A percentile compares a stretch with the other conserved stretches of the same genome.
Evolutionary conservation across 2,888 invertebrate genomes (phyloP).

Genomic region (Noctua fimbriata): DNA sequence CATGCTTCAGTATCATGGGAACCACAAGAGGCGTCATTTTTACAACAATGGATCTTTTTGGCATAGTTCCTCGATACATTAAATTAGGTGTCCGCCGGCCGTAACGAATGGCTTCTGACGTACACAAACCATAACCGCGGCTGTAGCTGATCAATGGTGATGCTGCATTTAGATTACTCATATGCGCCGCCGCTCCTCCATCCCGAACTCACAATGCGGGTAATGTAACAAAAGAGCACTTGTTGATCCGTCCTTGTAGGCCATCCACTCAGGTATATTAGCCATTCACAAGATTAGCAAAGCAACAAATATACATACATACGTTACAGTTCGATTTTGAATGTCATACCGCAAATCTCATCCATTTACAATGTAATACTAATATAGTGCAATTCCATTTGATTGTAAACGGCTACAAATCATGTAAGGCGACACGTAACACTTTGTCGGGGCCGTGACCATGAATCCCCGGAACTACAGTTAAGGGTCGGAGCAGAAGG

Average conservation of each 20-base stretch:
- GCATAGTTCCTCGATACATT: slow-evolving; percentile 84
- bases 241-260: slow-evolving; percentile 64
- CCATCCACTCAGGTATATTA: slow-evolving; percentile 54
- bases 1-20: slow-evolving; percentile 71
- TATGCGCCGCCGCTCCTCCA: slow-evolving; percentile 73
- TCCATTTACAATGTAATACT: slow-evolving; percentile 13
- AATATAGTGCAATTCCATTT: slow-evolving; percentile 11
- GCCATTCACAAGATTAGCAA: slow-evolving; percentile 53
- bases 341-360: slow-evolving; percentile 21
- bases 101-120: slow-evolving; percentile 76
- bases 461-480: slow-evolving; percentile 72
- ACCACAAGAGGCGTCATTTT: slow-evolving; percentile 69
- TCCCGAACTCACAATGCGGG: slow-evolving; percentile 64
- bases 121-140: slow-evolving; percentile 62
- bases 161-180: slow-evolving; percentile 71
- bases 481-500: slow-evolving; percentile 72
- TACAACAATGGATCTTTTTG: slow-evolving; percentile 78
- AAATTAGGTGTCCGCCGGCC: slow-evolving; percentile 74
- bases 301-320: slow-evolving; percentile 26
- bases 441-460: slow-evolving; percentile 64
- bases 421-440: slow-evolving; percentile 28
- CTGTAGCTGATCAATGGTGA: slow-evolving; percentile 66
- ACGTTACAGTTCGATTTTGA: slow-evolving; percentile 47
- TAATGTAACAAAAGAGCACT: slow-evolving; percentile 67
- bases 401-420: slow-evolving; percentile 27